Evolutionary conservation across 2,888 invertebrate species (phyloP), one percentile per base, ranked within the genome.

Genomic region (Exephanes ischioxanthus): DNA sequence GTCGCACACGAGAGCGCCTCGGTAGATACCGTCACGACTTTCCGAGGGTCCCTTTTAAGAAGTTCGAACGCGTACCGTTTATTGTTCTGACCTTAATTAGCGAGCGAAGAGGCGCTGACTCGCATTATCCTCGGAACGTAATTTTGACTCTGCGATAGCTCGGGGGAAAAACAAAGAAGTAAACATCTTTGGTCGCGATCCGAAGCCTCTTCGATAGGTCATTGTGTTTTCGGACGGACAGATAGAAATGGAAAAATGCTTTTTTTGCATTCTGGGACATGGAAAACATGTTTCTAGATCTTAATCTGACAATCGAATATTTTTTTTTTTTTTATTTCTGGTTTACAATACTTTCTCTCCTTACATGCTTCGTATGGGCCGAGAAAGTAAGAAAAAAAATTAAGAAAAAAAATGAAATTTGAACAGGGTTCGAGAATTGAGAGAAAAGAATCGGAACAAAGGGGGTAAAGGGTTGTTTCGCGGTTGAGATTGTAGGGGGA

Each of bases 401-500:
- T 7, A 26, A 53, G 19, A 37, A 37, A 41, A 37, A 53, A 53
- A 58, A 22, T 26, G 4, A 22, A 22, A 58, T 26, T 58, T 22
- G 26, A 58, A 26, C 26, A 22, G 22, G 58, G 30, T 16, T 63
- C 16, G n/a, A 33, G 33, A 63, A 33, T 30, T 26, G 51, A 67
- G 45, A 66, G 77, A 30, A 33, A 63, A 33, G 16, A 30, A 33
- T 30, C 11, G 48, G 48, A 30, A 66, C 67, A 67, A 77, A 51
- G 41, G 33, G 81, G 41, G 81, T 37, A 30, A 68, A 68, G 63
- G 73, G 75, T 26, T 48, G 70, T 51, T 30, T 53, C 37, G 71
- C 63, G 66, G 63, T 30, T 4, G 45, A 84, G 58, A 83, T 67
- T 82, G 75, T 79, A 71, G 63, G 41, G 53, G 70, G 75, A 72